These are phyloP conservation scores for Amphiprion ocellaris DNA, from an alignment of 2,113 vertebrate species.

Conservation along the genomic window DNA sequence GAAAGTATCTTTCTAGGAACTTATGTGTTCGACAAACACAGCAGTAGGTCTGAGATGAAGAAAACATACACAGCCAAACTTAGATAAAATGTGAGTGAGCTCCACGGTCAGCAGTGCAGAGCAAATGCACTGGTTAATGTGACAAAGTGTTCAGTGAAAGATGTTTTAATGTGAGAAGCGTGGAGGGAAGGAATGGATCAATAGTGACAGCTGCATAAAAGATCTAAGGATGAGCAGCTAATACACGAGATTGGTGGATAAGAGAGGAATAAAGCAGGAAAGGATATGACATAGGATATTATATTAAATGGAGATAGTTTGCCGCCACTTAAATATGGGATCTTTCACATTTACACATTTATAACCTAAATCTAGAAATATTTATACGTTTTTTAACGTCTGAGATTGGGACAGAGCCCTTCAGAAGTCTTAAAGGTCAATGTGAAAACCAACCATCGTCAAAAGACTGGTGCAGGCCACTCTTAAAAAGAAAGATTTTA, in stretches of 20 bases:
- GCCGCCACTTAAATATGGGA: slow-evolving; percentile 33
- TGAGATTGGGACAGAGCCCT: slow-evolving; percentile 46
- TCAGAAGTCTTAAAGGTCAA: slow-evolving; percentile 77
- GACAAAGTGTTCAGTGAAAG: slow-evolving; percentile 54
- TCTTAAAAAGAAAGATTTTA: slow-evolving; percentile 64
- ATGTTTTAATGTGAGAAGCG: slow-evolving; percentile 34
- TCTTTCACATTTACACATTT: slow-evolving; percentile 32
- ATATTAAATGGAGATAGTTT: slow-evolving; percentile 17
- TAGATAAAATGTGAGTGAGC: background rate
- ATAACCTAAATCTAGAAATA: slow-evolving; percentile 43
- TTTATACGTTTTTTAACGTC: slow-evolving; percentile 47
- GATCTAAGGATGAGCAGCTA: slow-evolving; percentile 40
- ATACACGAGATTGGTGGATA: slow-evolving; percentile 50
- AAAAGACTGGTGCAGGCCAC: slow-evolving; percentile 38
- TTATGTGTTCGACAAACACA: background rate
- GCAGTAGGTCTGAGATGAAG: background rate
- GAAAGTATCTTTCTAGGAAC: too few relatives aligned
- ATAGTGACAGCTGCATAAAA: slow-evolving; percentile 70
- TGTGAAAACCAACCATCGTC: slow-evolving; percentile 56
- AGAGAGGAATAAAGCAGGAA: slow-evolving; percentile 1
- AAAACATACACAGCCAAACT: slow-evolving; percentile 18
- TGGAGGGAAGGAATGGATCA: slow-evolving; percentile 65
- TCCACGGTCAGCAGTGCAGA: slow-evolving; percentile 35
- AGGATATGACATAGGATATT: background rate
- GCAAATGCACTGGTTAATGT: slow-evolving; percentile 67